Base-by-base conservation (phyloP, 1,140 invertebrate species). In the Druon quercuslanigerum region DNA sequence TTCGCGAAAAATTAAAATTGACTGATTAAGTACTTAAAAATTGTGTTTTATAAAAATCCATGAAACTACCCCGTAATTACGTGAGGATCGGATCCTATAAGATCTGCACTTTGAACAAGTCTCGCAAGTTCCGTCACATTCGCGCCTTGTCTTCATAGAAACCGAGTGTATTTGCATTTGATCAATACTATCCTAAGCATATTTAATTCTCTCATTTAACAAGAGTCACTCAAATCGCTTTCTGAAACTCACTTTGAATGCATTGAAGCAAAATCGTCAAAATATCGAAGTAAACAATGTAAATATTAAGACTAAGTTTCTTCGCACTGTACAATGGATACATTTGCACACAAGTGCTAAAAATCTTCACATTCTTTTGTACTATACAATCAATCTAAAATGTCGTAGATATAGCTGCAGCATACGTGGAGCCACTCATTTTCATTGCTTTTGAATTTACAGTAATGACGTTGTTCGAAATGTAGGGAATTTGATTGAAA, bases 381-480 rank as follows among this genome's bases (percentile, higher is more conserved):
- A 85, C 81, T 85, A 85, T 81, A 80, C 78, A 84, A 77, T 80
- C 76, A 71, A 82, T 73, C 73, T 79, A 78, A 57, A 73, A 74
- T 51, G 72, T 50, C 54, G 74, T 51, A 79, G 13, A 56, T 17
- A 77, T 74, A 78, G 73, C 77, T 79, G 74, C 56, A 40, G 54
- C 46, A 20, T 75, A 75, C 50, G n/a, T n/a, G 50, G 54, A 75
- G 72, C 16, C 73, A n/a, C 20, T 71, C 14, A 51, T 51, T 51
- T 71, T 17, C 66, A 16, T 50, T 50, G 50, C 50, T 20, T 57
- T 76, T 33, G n/a, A 76, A n/a, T 71, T 72, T 76, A 11, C 8
- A 74, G 33, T 57, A 33, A 60, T 71, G 60, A 16, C 51, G 9
- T 46, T 51, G 25, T 33, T 33, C 25, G 25, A 33, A 33, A 72